These are phyloP conservation scores for Tylochromis polylepis DNA, from an alignment of 2,113 vertebrate species.

Conservation along the genomic window DNA sequence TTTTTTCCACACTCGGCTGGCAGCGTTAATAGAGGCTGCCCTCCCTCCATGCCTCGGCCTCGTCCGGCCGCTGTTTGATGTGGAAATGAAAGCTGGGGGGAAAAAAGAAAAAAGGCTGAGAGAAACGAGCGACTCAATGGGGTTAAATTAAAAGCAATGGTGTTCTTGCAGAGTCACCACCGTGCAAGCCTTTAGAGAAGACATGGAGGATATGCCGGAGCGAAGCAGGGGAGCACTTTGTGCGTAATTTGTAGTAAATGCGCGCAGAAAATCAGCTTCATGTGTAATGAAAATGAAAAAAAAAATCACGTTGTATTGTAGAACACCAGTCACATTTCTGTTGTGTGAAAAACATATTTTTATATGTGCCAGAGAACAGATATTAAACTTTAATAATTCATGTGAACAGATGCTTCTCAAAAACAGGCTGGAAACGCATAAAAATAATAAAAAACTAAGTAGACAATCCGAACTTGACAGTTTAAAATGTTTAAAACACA, in stretches of 20 bases:
- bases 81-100: slow-evolving; percentile 75
- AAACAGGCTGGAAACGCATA: not conserved
- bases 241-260: not conserved
- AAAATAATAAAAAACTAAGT: not conserved
- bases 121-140: slow-evolving; percentile 63
- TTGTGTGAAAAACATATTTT: not conserved
- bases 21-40: slow-evolving; percentile 74
- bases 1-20: slow-evolving; percentile 78
- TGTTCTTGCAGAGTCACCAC: slow-evolving; percentile 23
- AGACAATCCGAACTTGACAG: not conserved
- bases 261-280: not conserved
- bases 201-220: not conserved
- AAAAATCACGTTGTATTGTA: not conserved
- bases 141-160: slow-evolving; percentile 73
- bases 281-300: not conserved
- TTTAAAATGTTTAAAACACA: not conserved
- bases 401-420: not conserved
- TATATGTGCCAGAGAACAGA: not conserved
- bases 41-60: not conserved
- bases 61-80: slow-evolving; percentile 72
- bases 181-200: not conserved
- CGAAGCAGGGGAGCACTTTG: not conserved
- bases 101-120: slow-evolving; percentile 4
- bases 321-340: not conserved
- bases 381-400: not conserved